Percentiles rank a stretch among this genome's conserved stretches.
phyloP scores from a whole-genome alignment of 2,113 vertebrate genomes.

The Saccopteryx bilineata region DNA sequence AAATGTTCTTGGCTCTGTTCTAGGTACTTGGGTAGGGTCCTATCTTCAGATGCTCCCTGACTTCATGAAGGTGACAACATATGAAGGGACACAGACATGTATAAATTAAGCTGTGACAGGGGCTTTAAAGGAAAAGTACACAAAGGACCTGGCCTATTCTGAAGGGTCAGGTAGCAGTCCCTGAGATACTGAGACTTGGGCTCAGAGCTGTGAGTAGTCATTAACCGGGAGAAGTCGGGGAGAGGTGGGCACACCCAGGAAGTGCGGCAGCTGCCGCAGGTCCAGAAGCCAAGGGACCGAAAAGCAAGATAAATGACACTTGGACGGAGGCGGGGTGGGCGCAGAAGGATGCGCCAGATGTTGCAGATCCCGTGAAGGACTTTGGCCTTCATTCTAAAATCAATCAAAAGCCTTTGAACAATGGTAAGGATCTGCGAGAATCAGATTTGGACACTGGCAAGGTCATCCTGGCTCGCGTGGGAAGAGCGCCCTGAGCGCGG shows the following conservation, averaged over 20 bases:
- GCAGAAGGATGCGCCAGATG: not conserved
- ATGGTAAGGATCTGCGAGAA: not conserved
- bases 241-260: not conserved
- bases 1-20: not conserved
- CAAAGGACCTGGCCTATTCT: not conserved
- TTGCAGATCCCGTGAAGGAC: not conserved
- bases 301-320: not conserved
- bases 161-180: not conserved
- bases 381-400: slow-evolving; percentile 23
- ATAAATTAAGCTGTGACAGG: not conserved
- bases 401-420: not conserved
- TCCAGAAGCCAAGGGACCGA: not conserved
- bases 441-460: not conserved
- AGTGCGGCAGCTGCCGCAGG: not conserved
- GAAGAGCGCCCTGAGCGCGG: not conserved
- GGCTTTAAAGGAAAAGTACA: not conserved
- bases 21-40: not conserved
- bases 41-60: not conserved
- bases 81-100: not conserved
- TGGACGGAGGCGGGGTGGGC: not conserved
- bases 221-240: not conserved
- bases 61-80: not conserved
- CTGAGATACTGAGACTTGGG: not conserved
- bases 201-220: not conserved
- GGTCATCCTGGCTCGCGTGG: not conserved